phyloP scores from a whole-genome alignment of 1,140 invertebrate species.

The Ladona fulva region DNA sequence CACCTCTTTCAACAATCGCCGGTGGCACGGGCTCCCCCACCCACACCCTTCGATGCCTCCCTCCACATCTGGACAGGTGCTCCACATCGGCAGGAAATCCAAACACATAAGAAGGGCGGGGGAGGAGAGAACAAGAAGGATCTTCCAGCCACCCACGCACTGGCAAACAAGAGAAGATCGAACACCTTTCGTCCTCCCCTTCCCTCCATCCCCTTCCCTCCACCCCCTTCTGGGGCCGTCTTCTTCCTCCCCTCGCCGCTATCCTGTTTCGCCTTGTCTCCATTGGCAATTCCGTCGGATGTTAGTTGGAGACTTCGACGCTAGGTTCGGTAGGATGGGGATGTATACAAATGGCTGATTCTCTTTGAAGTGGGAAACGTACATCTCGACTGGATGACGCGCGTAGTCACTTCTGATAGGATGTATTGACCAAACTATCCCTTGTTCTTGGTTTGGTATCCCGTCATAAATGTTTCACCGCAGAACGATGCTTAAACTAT shows the following conservation, averaged over 20 bases:
- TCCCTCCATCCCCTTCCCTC: neutral
- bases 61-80: neutral
- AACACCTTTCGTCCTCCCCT: neutral
- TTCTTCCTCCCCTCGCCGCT: neutral
- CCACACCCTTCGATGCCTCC: neutral
- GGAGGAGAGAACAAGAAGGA: neutral
- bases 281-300: too few relatives aligned
- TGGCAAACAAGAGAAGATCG: neutral
- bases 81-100: constrained; percentile 6
- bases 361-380: too few relatives aligned
- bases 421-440: too few relatives aligned
- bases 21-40: neutral
- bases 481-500: too few relatives aligned
- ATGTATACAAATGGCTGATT: too few relatives aligned
- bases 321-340: too few relatives aligned
- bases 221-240: neutral
- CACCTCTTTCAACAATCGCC: neutral
- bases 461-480: too few relatives aligned
- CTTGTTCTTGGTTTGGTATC: too few relatives aligned
- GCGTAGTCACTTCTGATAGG: too few relatives aligned
- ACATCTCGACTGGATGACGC: too few relatives aligned
- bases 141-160: neutral
- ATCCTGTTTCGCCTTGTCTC: too few relatives aligned
- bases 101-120: neutral
- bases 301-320: too few relatives aligned